A percentile compares a stretch with the other conserved stretches of the same genome.
These are phyloP conservation scores for Nasonia oneida DNA, from an alignment of 2,888 invertebrate species.

Conservation along the genomic window DNA sequence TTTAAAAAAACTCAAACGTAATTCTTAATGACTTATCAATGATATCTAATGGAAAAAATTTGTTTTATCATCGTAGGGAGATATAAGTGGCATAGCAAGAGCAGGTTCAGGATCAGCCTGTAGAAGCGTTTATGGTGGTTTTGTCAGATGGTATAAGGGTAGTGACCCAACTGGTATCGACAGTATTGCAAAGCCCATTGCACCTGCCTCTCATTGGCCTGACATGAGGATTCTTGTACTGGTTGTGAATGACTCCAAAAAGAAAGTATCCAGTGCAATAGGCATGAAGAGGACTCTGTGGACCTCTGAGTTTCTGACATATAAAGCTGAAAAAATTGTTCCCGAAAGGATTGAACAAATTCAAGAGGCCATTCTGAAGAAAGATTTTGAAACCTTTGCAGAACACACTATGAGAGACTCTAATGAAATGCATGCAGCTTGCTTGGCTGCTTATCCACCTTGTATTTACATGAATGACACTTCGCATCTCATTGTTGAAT, in stretches of 20 bases:
- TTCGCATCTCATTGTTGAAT: constrained; percentile 88
- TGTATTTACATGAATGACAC: constrained; percentile 94
- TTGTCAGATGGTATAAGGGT: constrained; percentile 95
- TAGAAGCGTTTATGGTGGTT: constrained; percentile 95
- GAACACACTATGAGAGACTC: constrained; percentile 98
- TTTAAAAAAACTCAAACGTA: background rate
- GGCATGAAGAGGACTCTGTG: constrained; percentile 92
- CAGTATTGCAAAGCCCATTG: constrained; percentile 89
- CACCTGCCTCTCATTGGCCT: constrained; percentile 90
- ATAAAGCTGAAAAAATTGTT: constrained; percentile 87
- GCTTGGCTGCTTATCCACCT: constrained; percentile 96
- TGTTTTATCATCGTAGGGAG: constrained; percentile 79
- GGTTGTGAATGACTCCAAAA: constrained; percentile 89
- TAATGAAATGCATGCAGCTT: constrained; percentile 97
- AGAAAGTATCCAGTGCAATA: constrained; percentile 91
- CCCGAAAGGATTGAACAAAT: constrained; percentile 85
- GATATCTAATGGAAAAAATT: background rate
- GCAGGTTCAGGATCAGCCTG: constrained; percentile 98
- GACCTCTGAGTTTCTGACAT: constrained; percentile 91
- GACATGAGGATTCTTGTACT: constrained; percentile 93
- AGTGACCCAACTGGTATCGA: constrained; percentile 84
- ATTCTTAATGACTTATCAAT: background rate
- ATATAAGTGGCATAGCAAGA: constrained; percentile 89
- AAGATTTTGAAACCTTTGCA: constrained; percentile 73
- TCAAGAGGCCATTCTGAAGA: constrained; percentile 64